Evolutionary conservation across 2,797 vertebrate genomes (phyloP), one percentile per base, ranked within the genome.

Genomic region (Parotocinclus haroldoi): DNA sequence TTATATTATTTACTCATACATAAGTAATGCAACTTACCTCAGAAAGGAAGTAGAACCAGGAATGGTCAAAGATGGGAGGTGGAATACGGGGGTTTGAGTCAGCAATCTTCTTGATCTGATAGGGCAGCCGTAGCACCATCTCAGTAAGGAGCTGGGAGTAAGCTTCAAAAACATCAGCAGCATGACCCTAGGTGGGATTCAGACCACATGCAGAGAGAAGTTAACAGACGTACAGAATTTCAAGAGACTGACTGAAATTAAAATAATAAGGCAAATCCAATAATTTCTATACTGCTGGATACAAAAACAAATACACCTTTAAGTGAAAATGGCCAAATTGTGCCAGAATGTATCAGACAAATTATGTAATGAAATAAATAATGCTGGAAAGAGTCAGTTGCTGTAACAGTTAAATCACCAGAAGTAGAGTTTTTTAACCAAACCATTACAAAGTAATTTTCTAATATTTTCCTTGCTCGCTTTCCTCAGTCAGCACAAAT

Each of bases 81-180:
- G 95, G 94, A 68, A 99, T 96, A 36, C 96, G 93, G 7, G 96
- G 92, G 74, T 96, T 98, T 53, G 93, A 91, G 72, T 99, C 97
- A 0, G 96, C 95, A 0, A 98, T 99, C 86, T 99, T 99, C 81
- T 99, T 99, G 82, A 99, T 99, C 84, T 99, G 97, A 84, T 99
- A 99, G 0, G 97, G 97, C 74, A 99, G 87, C 18, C 97, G 84
- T 57, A 99, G 91, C 0, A 98, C 97, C 97, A 99, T 99, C 87
- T 99, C 97, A 0, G 97, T 99, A 71, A 99, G 87, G 9, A 99
- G 92, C 82, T 99, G 97, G 2, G 96, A 98, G 76, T 99, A 99
- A 13, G 97, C 97, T 84, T 99, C 96, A 81, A 99, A 99, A 44
- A 99, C 96, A 73, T 99, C 97, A 6, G 96, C 93, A 65, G 97